These are phyloP conservation scores for Fabriciana adippe DNA, from an alignment of 2,888 invertebrate genomes.

Conservation along the genomic window DNA sequence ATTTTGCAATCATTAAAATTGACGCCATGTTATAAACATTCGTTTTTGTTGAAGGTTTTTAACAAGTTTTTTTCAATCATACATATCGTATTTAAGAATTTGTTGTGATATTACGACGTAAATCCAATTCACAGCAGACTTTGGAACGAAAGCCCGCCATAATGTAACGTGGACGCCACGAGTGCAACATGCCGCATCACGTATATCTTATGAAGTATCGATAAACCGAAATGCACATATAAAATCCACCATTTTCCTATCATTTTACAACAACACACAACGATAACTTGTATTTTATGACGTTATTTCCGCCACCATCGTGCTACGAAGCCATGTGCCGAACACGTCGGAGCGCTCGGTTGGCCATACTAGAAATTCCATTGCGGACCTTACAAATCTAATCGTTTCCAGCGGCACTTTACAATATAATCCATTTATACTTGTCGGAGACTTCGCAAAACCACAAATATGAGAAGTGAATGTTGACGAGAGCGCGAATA, in stretches of 20 bases:
- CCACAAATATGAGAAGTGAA: constrained; percentile 78
- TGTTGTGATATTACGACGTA: constrained; percentile 10
- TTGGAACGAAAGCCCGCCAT: constrained; percentile 60
- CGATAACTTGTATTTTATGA: constrained; percentile 44
- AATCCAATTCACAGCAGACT: constrained; percentile 20
- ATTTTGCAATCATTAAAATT: constrained; percentile 20
- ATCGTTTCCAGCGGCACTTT: constrained; percentile 66
- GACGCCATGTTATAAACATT: constrained; percentile 26
- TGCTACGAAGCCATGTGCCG: constrained; percentile 77
- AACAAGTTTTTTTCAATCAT: neutral
- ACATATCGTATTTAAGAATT: neutral
- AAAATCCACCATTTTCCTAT: constrained; percentile 14
- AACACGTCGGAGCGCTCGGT: constrained; percentile 75
- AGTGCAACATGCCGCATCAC: constrained; percentile 60
- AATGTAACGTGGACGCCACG: constrained; percentile 76
- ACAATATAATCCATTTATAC: constrained; percentile 82
- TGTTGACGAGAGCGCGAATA: constrained; percentile 75
- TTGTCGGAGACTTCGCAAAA: constrained; percentile 78
- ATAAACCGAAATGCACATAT: neutral
- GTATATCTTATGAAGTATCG: neutral
- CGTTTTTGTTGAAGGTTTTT: constrained; percentile 1
- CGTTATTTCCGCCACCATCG: constrained; percentile 71
- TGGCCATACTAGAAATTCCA: constrained; percentile 77
- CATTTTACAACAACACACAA: constrained; percentile 38
- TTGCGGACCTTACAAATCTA: constrained; percentile 75